Conservation (phyloP, 1,140 invertebrate genomes). For the Atta texana region DNA sequence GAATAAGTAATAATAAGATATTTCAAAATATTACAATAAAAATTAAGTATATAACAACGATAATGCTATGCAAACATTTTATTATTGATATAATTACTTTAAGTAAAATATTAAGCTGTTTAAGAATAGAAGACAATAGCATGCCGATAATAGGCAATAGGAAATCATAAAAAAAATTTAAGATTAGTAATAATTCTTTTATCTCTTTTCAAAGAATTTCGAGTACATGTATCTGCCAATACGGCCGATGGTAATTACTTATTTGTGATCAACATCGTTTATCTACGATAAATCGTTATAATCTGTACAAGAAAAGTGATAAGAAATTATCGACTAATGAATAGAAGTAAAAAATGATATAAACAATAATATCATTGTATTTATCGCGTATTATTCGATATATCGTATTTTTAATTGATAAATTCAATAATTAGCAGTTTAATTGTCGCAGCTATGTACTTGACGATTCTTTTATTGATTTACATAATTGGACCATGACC, state of each 20-base stretch:
- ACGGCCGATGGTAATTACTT: slow-evolving; percentile 1
- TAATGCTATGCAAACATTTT: not conserved
- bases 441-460: not conserved
- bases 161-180: slow-evolving; percentile 2
- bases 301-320: slow-evolving; percentile 24
- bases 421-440: slow-evolving; percentile 8
- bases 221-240: slow-evolving; percentile 4
- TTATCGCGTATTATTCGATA: not conserved
- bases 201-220: slow-evolving; percentile 20
- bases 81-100: not conserved
- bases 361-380: not conserved
- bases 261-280: slow-evolving; percentile 1
- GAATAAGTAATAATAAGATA: not conserved
- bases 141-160: not conserved
- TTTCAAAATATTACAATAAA: not conserved
- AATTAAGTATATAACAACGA: too few species aligned
- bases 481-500: slow-evolving; percentile 47
- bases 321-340: slow-evolving; percentile 26
- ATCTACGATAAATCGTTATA: not conserved
- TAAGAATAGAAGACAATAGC: not conserved
- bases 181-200: not conserved
- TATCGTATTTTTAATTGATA: not conserved
- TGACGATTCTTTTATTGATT: not conserved
- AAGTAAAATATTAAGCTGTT: not conserved
- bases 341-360: not conserved